Conservation (phyloP, 2,888 invertebrate genomes). For the Tipula unca region DNA sequence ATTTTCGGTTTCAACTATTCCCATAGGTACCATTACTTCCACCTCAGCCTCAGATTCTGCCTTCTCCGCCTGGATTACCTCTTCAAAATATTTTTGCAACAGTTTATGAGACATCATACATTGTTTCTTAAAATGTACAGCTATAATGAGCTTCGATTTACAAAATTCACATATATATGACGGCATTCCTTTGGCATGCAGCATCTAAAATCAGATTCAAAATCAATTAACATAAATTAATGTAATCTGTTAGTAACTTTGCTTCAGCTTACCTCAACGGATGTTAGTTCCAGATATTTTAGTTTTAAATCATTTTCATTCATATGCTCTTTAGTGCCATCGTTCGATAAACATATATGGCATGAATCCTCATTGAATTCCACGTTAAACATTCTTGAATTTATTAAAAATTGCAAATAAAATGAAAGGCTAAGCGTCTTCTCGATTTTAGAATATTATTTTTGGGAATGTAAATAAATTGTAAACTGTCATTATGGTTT, state of each 20-base stretch:
- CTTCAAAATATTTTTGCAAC: neutral
- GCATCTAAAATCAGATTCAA: constrained; percentile 19
- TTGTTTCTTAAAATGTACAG: constrained; percentile 23
- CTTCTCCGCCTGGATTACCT: neutral
- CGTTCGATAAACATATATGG: constrained; percentile 22
- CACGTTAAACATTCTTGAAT: neutral
- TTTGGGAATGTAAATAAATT: neutral
- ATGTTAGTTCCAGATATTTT: constrained; percentile 24
- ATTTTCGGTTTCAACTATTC: neutral
- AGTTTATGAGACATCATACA: constrained; percentile 21
- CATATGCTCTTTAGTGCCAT: constrained; percentile 24
- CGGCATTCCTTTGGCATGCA: constrained; percentile 21
- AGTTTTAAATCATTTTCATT: constrained; percentile 10
- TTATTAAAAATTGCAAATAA: neutral
- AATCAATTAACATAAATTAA: neutral
- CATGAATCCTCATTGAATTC: neutral
- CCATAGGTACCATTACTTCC: neutral
- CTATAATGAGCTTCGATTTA: constrained; percentile 25
- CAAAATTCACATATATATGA: constrained; percentile 25
- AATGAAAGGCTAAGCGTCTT: neutral
- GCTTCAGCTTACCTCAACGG: constrained; percentile 21
- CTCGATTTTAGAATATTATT: neutral
- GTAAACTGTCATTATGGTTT: neutral
- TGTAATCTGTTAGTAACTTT: neutral
- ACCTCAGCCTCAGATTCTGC: neutral